These are phyloP conservation scores for Cairina moschata DNA, from an alignment of 2,113 vertebrate genomes.

Conservation along the genomic window DNA sequence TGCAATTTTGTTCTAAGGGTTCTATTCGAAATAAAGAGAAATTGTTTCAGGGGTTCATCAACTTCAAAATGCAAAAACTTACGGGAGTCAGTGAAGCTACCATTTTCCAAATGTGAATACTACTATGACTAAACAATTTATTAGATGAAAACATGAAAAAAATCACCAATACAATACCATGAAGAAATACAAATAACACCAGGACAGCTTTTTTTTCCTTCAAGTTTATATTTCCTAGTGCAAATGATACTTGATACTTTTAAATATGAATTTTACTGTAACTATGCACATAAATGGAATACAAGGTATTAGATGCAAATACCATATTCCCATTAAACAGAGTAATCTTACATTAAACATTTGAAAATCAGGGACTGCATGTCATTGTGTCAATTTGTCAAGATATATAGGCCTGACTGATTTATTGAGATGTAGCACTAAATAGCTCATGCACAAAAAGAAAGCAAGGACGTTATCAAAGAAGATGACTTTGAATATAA, in stretches of 20 bases:
- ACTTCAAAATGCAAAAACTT: neutral
- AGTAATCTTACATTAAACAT: neutral
- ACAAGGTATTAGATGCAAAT: neutral
- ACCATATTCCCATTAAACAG: neutral
- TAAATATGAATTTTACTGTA: neutral
- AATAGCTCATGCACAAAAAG: neutral
- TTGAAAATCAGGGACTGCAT: neutral
- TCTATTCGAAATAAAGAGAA: neutral
- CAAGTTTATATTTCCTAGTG: neutral
- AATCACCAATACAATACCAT: neutral
- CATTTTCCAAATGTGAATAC: neutral
- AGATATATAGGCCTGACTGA: neutral
- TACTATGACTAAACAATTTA: neutral
- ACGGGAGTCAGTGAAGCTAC: neutral
- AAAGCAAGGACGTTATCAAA: neutral
- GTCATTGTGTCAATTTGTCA: neutral
- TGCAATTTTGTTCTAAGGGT: neutral
- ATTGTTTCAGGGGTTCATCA: neutral
- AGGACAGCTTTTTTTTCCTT: neutral
- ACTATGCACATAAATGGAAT: neutral
- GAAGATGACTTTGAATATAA: neutral
- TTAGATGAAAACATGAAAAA: neutral
- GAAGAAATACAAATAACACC: neutral
- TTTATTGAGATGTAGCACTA: neutral
- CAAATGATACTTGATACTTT: neutral